Conservation (phyloP, 1,140 invertebrate genomes). For the Rhyacophila brunnea region DNA sequence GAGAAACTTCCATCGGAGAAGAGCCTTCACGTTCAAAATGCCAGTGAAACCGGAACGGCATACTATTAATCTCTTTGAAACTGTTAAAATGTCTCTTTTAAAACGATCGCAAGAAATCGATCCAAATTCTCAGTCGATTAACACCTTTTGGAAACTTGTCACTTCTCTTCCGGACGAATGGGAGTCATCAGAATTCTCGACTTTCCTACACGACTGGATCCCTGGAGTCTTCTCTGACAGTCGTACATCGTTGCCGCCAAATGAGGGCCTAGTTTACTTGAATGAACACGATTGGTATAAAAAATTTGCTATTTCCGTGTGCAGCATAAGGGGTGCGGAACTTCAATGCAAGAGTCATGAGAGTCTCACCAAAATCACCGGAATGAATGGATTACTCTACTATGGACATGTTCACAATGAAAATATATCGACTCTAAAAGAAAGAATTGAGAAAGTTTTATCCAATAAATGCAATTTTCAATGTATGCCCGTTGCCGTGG, state of each 20-base stretch:
- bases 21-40: constrained; percentile 44
- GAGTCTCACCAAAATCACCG: constrained; percentile 27
- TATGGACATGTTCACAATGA: constrained; percentile 42
- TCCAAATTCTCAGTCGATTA: constrained; percentile 49
- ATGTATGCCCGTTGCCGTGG: constrained; percentile 44
- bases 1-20: constrained; percentile 54
- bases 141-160: constrained; percentile 68
- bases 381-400: constrained; percentile 49
- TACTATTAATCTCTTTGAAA: constrained; percentile 50
- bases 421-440: constrained; percentile 39
- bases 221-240: constrained; percentile 42
- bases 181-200: constrained; percentile 44
- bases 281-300: constrained; percentile 50
- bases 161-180: constrained; percentile 56
- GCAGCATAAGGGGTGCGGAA: constrained; percentile 40
- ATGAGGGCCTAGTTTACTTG: constrained; percentile 44
- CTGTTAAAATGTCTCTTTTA: constrained; percentile 49
- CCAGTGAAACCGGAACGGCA: constrained; percentile 41
- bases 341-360: constrained; percentile 32
- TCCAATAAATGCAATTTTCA: constrained; percentile 49
- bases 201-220: constrained; percentile 45
- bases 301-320: constrained; percentile 49
- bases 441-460: constrained; percentile 47
- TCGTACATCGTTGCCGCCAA: constrained; percentile 38
- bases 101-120: constrained; percentile 50